phyloP scores from a whole-genome alignment of 1,140 invertebrate species.

The Bombus superbus region DNA sequence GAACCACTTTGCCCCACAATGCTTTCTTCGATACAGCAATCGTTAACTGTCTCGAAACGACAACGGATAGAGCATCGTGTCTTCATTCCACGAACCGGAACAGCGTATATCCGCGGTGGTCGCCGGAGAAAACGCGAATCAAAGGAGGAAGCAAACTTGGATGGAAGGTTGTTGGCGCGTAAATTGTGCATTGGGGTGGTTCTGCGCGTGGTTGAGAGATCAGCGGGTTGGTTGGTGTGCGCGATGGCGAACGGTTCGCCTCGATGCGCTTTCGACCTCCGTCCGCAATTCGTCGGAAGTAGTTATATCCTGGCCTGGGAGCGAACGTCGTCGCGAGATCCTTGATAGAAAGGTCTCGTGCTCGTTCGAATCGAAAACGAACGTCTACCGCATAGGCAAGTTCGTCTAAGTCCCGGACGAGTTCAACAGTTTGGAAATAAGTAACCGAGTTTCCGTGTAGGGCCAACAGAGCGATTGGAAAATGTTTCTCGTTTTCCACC shows the following conservation, averaged over 20 bases:
- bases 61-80: no score
- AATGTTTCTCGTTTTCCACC: not conserved
- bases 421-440: constrained; percentile 33
- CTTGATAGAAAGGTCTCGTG: constrained; percentile 10
- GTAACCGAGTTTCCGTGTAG: constrained; percentile 16
- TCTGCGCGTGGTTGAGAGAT: constrained; percentile 17
- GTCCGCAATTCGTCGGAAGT: constrained; percentile 21
- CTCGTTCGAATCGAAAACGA: constrained; percentile 22
- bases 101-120: not conserved
- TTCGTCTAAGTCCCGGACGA: not conserved
- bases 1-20: no score
- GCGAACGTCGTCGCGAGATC: constrained; percentile 7
- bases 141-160: constrained; percentile 8
- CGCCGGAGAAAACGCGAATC: constrained; percentile 7
- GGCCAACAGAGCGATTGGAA: not conserved
- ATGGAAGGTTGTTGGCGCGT: not conserved
- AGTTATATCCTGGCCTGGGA: not conserved
- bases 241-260: not conserved
- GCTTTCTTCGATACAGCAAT: no score
- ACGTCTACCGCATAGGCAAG: not conserved
- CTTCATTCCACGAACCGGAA: not conserved
- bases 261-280: not conserved
- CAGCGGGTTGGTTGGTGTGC: not conserved
- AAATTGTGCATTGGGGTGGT: constrained; percentile 7
- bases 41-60: no score